Evolutionary conservation across 2,113 vertebrate genomes (phyloP), one percentile per base, ranked within the genome.

Genomic region (Tylochromis polylepis): DNA sequence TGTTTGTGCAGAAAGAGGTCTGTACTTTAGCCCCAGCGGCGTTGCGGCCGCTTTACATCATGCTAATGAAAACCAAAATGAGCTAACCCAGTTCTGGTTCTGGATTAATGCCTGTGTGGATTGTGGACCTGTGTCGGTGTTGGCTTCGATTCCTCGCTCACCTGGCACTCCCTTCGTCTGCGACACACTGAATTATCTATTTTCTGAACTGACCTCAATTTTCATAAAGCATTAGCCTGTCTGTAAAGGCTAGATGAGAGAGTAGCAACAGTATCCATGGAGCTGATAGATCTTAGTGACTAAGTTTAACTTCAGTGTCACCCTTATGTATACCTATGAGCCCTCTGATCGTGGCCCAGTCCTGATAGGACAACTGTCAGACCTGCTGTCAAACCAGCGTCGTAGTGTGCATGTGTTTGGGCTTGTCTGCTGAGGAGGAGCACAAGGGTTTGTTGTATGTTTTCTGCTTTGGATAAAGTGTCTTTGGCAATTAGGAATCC

Each of bases 381-480:
- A 83, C 36, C 16, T 78, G 57, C 27, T 82, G 79, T 36, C 14
- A 34, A 82, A 86, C 51, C 56, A 85, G 38, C 86, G 62, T 79
- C 75, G 58, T 85, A 77, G 85, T 65, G 70, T 90, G 81, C 89
- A 88, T 92, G 84, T 93, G 88, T 95, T 91, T 87, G 87, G 90
- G 75, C 93, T 89, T 93, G 89, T 84, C 87, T 82, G 16, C 31
- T 75, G 14, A 62, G 59, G 12, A 41, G 55, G 6, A 72, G 41
- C 56, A 85, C 86, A 84, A 12, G 24, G 18, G 20, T 81, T n/a
- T 83, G 49, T 14, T 2, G 81, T 34, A 5, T 4, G 4, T 79
- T 72, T 75, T 60, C 34, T 75, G 3, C 11, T 46, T 29, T 58
- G 16, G 20, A 7, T 31, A 57, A 55, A 11, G 20, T 79, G 11